These are phyloP conservation scores for Sarcophaga rosellei DNA, from an alignment of 2,888 invertebrate genomes.

Conservation along the genomic window DNA sequence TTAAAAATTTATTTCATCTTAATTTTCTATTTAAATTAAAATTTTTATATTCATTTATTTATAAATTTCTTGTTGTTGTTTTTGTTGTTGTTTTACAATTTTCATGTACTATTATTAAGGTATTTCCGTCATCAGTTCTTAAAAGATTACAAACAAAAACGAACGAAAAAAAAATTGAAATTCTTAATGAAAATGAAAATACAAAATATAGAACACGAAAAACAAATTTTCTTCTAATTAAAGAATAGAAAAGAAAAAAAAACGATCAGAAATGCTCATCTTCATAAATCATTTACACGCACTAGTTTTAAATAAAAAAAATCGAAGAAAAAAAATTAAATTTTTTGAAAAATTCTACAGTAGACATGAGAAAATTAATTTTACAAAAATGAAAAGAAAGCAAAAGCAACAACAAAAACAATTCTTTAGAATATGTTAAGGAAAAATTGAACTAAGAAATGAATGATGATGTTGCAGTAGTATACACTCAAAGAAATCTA, in stretches of 20 bases:
- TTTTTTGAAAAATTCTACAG: constrained; percentile 8
- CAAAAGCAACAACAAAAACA: neutral
- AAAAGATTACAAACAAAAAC: constrained; percentile 17
- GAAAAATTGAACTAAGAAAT: neutral
- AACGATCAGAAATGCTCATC: constrained; percentile 31
- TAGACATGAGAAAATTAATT: constrained; percentile 31
- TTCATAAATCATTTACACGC: constrained; percentile 62
- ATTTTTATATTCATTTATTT: too few species aligned
- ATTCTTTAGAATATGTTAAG: neutral
- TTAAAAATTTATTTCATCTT: neutral
- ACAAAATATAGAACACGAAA: constrained; percentile 8
- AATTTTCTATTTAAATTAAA: neutral
- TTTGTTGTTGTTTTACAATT: constrained; percentile 6
- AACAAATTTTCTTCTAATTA: constrained; percentile 55
- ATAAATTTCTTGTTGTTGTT: neutral
- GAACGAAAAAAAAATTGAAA: neutral
- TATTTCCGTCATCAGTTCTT: constrained; percentile 62
- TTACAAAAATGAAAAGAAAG: neutral
- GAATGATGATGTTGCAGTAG: neutral
- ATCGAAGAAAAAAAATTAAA: constrained; percentile 46
- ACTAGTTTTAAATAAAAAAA: constrained; percentile 32
- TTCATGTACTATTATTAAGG: constrained; percentile 60
- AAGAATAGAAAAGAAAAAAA: neutral
- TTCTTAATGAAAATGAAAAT: neutral
- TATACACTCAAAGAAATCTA: neutral